A percentile compares a stretch with the other conserved stretches of the same genome.
These are phyloP conservation scores for Garra rufa DNA, from an alignment of 2,113 vertebrate genomes.

Conservation along the genomic window DNA sequence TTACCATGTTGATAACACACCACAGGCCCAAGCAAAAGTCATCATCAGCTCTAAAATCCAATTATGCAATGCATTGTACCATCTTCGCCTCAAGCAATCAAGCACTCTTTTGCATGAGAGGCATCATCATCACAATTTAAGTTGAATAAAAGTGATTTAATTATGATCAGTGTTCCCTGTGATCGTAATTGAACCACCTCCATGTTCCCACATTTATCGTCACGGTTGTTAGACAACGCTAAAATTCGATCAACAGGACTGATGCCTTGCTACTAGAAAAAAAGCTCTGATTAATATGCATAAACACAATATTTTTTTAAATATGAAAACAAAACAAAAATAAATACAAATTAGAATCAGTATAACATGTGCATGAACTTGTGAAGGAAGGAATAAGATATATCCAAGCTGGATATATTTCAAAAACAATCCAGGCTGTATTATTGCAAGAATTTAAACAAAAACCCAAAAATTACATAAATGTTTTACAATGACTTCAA, in stretches of 20 bases:
- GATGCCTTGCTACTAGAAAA: background rate
- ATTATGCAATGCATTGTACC: constrained; percentile 30
- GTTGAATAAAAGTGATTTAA: constrained; percentile 20
- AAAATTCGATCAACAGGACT: background rate
- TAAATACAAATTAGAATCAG: background rate
- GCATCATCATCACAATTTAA: background rate
- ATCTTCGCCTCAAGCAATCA: constrained; percentile 24
- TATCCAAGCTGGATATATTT: background rate
- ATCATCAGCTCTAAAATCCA: constrained; percentile 35
- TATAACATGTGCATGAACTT: background rate
- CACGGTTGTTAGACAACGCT: background rate
- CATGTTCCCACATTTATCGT: background rate
- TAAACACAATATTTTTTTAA: background rate
- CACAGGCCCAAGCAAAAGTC: constrained; percentile 2
- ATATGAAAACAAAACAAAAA: background rate
- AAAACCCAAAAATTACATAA: background rate
- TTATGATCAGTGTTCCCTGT: constrained; percentile 9
- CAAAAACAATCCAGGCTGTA: background rate
- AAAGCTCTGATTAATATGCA: background rate
- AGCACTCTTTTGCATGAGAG: constrained; percentile 19
- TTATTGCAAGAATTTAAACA: background rate
- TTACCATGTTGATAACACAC: constrained; percentile 17
- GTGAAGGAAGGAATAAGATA: background rate
- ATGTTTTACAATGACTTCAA: background rate
- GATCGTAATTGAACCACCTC: constrained; percentile 9